phyloP scores from a whole-genome alignment of 2,113 vertebrate species.

The Tricholaema leucomelas region DNA sequence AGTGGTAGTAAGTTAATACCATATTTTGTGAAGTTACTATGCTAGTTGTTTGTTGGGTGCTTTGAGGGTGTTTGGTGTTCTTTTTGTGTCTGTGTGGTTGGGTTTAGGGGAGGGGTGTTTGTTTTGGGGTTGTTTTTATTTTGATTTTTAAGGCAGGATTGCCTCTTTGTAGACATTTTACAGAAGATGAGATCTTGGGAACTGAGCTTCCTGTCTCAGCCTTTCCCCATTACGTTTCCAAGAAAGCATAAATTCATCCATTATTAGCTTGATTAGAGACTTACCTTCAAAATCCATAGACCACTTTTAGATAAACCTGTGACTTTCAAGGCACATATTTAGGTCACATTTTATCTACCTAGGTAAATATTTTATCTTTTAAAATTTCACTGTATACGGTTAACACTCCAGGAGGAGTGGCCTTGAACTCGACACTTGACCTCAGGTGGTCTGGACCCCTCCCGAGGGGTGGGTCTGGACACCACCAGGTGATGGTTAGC shows the following conservation, averaged over 20 bases:
- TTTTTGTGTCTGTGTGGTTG: not conserved
- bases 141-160: not conserved
- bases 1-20: not conserved
- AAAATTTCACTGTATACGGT: no score
- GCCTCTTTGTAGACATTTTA: not conserved
- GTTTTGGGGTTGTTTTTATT: no score
- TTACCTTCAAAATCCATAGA: not conserved
- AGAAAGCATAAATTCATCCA: not conserved
- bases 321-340: not conserved
- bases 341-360: not conserved
- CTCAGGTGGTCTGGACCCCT: no score
- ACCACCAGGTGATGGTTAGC: no score
- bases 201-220: not conserved
- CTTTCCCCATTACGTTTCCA: not conserved
- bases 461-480: no score
- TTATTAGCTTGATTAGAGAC: not conserved
- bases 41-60: not conserved
- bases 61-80: not conserved
- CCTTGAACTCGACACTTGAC: no score
- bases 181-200: not conserved
- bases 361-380: not conserved
- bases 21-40: not conserved
- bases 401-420: no score
- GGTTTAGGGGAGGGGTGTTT: no score
- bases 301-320: not conserved